Evolutionary conservation across 2,888 invertebrate genomes (phyloP).

Genomic region (Venusia cambrica): DNA sequence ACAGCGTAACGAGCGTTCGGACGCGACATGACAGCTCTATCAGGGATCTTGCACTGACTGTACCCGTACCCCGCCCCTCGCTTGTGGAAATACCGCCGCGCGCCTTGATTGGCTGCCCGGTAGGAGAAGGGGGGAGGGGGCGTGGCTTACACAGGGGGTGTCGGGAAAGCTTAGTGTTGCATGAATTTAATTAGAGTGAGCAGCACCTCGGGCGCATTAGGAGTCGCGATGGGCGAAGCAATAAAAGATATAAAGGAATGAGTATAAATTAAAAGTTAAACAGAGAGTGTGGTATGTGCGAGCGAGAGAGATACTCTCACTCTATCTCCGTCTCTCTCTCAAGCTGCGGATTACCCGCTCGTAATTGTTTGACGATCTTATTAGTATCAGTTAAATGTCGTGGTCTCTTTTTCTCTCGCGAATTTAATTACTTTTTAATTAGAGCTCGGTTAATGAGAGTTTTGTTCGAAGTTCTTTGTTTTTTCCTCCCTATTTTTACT

Average conservation of each 20-base stretch:
- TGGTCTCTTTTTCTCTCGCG: constrained; percentile 76
- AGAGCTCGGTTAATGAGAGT: constrained; percentile 70
- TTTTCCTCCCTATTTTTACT: constrained; percentile 41
- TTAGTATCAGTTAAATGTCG: constrained; percentile 81
- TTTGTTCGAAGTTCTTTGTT: constrained; percentile 51
- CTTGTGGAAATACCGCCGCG: constrained; percentile 42
- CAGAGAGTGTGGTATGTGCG: constrained; percentile 62
- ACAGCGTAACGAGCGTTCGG: constrained; percentile 74
- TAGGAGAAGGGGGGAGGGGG: constrained; percentile 34
- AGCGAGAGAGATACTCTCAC: constrained; percentile 40
- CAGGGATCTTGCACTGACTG: constrained; percentile 71
- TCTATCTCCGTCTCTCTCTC: constrained; percentile 38
- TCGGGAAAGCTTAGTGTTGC: constrained; percentile 73
- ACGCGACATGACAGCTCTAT: constrained; percentile 79
- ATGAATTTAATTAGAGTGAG: constrained; percentile 81
- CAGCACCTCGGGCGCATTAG: constrained; percentile 80
- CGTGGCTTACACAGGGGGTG: constrained; percentile 41
- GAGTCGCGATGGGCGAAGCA: constrained; percentile 80
- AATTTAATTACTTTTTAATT: constrained; percentile 80
- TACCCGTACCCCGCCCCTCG: constrained; percentile 32
- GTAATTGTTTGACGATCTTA: constrained; percentile 82
- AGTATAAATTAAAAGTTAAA: constrained; percentile 82
- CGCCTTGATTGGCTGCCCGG: constrained; percentile 44
- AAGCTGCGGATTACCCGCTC: constrained; percentile 55
- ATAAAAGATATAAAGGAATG: constrained; percentile 82